phyloP scores from a whole-genome alignment of 2,888 invertebrate genomes.

The Odontothrips loti region DNA sequence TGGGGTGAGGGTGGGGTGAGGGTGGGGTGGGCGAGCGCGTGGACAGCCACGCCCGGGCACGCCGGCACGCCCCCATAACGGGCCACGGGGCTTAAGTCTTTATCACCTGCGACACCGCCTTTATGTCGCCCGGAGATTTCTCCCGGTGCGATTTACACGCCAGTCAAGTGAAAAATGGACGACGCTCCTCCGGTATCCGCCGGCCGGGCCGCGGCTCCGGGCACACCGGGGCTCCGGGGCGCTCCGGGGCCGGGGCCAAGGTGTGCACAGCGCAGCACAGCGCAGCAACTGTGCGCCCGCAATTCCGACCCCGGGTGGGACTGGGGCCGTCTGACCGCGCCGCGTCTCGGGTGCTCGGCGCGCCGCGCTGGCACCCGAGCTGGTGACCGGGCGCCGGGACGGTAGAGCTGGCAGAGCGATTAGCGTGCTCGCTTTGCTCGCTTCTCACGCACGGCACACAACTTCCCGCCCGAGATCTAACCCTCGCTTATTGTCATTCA shows the following conservation, averaged over 20 bases:
- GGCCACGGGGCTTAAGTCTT: constrained; percentile 10
- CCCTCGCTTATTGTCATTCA: too few relatives aligned
- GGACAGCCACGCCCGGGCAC: background rate
- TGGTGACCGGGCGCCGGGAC: too few relatives aligned
- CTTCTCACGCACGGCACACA: too few relatives aligned
- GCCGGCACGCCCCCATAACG: background rate
- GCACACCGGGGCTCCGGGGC: background rate
- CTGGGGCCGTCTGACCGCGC: too few relatives aligned
- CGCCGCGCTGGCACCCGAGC: too few relatives aligned
- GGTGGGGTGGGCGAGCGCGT: background rate
- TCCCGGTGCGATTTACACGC: constrained; percentile 12
- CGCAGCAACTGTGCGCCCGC: background rate
- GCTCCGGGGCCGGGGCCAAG: background rate
- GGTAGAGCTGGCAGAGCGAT: too few relatives aligned
- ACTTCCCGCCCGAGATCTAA: too few relatives aligned
- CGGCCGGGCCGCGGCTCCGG: too few relatives aligned
- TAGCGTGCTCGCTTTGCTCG: too few relatives aligned
- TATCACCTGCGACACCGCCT: constrained; percentile 19
- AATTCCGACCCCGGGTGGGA: too few relatives aligned
- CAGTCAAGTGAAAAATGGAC: constrained; percentile 21
- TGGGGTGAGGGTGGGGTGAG: background rate
- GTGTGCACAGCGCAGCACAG: background rate
- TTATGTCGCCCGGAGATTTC: constrained; percentile 12
- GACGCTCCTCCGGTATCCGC: background rate
- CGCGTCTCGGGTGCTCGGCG: too few relatives aligned